phyloP scores from a whole-genome alignment of 2,888 invertebrate species.

The Drosophila pseudotalamancana region DNA sequence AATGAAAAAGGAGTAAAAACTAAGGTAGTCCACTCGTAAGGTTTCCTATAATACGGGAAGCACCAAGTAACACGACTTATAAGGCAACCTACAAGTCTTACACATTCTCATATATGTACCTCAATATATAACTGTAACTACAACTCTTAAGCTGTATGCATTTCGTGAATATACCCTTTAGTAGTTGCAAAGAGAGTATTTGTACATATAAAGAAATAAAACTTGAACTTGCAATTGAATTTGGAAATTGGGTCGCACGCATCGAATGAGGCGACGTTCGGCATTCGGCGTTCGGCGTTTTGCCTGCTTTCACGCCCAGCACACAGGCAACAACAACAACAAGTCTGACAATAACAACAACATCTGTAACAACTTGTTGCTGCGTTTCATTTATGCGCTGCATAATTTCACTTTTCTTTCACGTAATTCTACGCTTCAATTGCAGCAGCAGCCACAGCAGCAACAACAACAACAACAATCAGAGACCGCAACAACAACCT shows the following conservation, averaged over 20 bases:
- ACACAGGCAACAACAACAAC: conserved; percentile 8
- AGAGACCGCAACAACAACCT: conserved; percentile 9
- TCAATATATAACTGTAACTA: no score
- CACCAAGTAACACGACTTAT: no score
- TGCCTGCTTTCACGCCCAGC: conserved; percentile 68
- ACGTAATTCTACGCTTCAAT: conserved; percentile 79
- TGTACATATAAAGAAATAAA: conserved; percentile 35
- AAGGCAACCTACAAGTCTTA: no score
- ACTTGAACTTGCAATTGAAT: conserved; percentile 77
- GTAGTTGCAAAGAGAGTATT: conserved; percentile 26
- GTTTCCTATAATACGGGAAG: no score
- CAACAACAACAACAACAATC: conserved; percentile 16
- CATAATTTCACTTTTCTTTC: conserved; percentile 78
- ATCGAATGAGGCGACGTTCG: conserved; percentile 54
- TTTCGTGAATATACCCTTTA: neutral
- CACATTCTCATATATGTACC: no score
- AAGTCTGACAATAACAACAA: conserved; percentile 12
- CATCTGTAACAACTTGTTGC: conserved; percentile 33
- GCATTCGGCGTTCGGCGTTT: conserved; percentile 31
- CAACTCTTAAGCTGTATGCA: no score
- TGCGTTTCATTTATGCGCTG: conserved; percentile 49
- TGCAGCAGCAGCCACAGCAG: conserved; percentile 41
- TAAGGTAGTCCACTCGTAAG: no score
- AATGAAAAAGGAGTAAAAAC: no score
- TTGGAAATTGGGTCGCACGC: conserved; percentile 76